Percentiles rank a stretch among this genome's conserved stretches.
Conservation (phyloP, 2,888 invertebrate genomes). For the Apamea crenata region DNA sequence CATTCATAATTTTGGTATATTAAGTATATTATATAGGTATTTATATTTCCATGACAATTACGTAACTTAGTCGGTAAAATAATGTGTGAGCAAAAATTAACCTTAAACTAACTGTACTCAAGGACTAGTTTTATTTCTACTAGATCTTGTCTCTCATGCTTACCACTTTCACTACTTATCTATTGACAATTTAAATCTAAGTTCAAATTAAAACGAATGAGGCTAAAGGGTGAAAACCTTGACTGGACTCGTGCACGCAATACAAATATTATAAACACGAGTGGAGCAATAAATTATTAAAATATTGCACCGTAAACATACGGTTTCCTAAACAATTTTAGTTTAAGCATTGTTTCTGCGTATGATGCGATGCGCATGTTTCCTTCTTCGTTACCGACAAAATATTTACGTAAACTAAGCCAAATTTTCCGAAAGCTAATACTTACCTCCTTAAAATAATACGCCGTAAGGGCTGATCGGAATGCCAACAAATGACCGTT, state of each 20-base stretch:
- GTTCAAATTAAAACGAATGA: not conserved
- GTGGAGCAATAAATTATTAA: slow-evolving; percentile 30
- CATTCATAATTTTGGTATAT: not conserved
- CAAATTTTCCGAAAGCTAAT: slow-evolving; percentile 39
- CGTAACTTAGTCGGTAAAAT: not conserved
- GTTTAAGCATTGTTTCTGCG: slow-evolving; percentile 17
- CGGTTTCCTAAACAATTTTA: slow-evolving; percentile 49
- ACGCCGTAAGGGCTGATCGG: slow-evolving; percentile 24
- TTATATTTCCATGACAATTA: too few relatives aligned
- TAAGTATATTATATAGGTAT: too few relatives aligned
- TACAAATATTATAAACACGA: slow-evolving; percentile 12
- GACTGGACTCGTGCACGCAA: not conserved
- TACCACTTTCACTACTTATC: not conserved
- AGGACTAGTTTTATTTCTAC: not conserved
- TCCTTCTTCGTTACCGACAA: slow-evolving; percentile 37
- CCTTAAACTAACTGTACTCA: not conserved
- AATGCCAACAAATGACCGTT: slow-evolving; percentile 58
- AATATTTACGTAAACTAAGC: slow-evolving; percentile 53
- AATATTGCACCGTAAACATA: slow-evolving; percentile 29
- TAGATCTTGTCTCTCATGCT: not conserved
- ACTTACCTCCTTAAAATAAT: slow-evolving; percentile 24
- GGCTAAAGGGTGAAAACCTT: not conserved
- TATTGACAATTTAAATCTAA: not conserved
- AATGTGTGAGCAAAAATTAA: not conserved
- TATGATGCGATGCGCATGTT: slow-evolving; percentile 22